Base-by-base conservation (phyloP, 1,140 invertebrate genomes). In the Hyphantria cunea region DNA sequence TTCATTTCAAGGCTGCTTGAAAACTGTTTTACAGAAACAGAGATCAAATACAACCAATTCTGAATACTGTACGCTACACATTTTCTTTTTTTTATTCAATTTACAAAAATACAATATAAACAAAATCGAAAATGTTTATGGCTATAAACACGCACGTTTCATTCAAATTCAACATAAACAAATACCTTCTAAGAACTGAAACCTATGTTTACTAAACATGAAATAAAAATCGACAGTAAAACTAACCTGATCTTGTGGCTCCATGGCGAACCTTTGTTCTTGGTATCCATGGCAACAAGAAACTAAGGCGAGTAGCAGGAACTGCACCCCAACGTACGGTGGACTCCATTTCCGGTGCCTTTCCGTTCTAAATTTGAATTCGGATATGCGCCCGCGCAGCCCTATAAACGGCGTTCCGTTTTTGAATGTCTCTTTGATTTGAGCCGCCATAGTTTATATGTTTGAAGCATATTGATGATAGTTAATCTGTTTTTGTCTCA, bases 251-350 rank as follows among this genome's bases (percentile, higher is more conserved):
- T 89, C 87, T 49, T 84, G 78, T 0, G 87, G 87, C 61, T 90
- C 85, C 84, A 88, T 90, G 0, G 84, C 87, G 52, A 90, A 90
- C 39, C 81, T 79, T 74, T 90, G 87, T 64, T 88, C 84, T 69
- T 84, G 80, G 72, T 82, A 81, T 65, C 79, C 82, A 82, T 87
- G 70, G 62, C 84, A 88, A 75, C 79, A 61, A 74, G 54, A 69
- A 52, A 80, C 39, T 68, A 78, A 45, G 11, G 70, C 59, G 56
- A 72, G 58, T 61, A 68, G 58, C 65, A 83, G 66, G 68, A 78
- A 69, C 77, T 66, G 70, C 69, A 80, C 67, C 59, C 74, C 70
- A 62, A 65, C 78, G 68, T 82, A 77, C 83, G 78, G 66, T 60
- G 70, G 64, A 64, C 49, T 47, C 67, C 74, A 76, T 70, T 72